Percentiles rank a stretch among this genome's conserved stretches.
Conservation (phyloP, 30 jellyfish, hydroid and myxozoan species). For the Morbakka virulenta region DNA sequence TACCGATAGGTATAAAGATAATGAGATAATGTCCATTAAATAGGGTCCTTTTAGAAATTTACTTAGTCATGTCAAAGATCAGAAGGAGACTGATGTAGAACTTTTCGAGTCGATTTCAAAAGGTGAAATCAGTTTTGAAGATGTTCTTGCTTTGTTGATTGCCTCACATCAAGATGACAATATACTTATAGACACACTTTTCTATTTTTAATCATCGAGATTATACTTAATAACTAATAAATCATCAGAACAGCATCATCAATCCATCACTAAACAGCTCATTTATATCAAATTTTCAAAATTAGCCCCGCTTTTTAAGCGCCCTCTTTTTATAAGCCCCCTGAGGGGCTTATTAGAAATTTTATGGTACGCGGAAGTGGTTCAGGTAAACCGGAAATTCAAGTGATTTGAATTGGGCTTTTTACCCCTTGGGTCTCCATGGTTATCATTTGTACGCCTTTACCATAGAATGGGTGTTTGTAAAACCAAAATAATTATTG, state of each 20-base stretch:
- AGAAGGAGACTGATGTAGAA: too few relatives aligned
- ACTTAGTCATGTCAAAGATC: neutral
- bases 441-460: too few relatives aligned
- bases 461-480: too few relatives aligned
- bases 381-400: too few relatives aligned
- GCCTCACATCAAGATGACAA: neutral
- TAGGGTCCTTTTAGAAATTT: neutral
- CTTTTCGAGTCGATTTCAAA: neutral
- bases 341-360: neutral
- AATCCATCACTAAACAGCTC: neutral
- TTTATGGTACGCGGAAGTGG: too few relatives aligned
- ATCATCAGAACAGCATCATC: neutral
- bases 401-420: too few relatives aligned
- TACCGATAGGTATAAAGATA: neutral
- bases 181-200: neutral
- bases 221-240: neutral
- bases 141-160: neutral
- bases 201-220: neutral
- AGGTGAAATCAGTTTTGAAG: neutral
- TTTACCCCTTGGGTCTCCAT: too few relatives aligned
- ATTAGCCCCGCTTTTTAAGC: neutral
- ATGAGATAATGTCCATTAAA: neutral
- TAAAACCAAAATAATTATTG: too few relatives aligned
- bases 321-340: neutral
- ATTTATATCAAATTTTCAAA: too few relatives aligned